Percentiles rank a stretch among this genome's conserved stretches.
These are phyloP conservation scores for Syngnathus floridae DNA, from an alignment of 2,113 vertebrate genomes.

Conservation along the genomic window DNA sequence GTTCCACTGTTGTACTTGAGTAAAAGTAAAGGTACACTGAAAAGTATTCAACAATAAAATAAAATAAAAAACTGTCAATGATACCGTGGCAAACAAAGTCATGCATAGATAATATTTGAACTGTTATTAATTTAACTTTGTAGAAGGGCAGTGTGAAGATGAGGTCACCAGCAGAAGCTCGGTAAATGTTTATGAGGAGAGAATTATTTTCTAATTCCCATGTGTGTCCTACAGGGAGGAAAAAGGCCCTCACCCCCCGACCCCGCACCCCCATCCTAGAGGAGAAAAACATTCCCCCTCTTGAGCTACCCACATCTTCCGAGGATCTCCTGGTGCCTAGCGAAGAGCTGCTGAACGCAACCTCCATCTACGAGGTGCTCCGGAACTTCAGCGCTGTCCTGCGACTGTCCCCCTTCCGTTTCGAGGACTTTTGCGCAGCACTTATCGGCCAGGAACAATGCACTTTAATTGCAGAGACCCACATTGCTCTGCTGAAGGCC, in stretches of 20 bases:
- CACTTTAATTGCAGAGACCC: slow-evolving; percentile 93
- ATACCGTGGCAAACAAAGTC: not conserved
- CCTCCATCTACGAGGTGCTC: slow-evolving; percentile 92
- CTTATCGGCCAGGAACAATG: slow-evolving; percentile 94
- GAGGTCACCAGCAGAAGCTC: no score
- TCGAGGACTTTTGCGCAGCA: slow-evolving; percentile 96
- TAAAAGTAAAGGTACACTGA: not conserved
- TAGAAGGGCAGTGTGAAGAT: no score
- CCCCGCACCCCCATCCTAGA: slow-evolving; percentile 89
- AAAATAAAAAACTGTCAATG: no score
- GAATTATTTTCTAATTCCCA: not conserved
- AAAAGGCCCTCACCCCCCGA: slow-evolving; percentile 78
- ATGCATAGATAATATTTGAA: not conserved
- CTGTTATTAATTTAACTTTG: not conserved
- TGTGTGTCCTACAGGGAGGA: slow-evolving; percentile 69
- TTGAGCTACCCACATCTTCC: slow-evolving; percentile 87
- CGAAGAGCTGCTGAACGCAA: slow-evolving; percentile 87
- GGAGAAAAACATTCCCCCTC: slow-evolving; percentile 87
- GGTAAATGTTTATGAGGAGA: not conserved
- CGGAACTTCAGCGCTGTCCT: slow-evolving; percentile 94
- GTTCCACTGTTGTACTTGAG: not conserved
- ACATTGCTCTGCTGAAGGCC: slow-evolving; percentile 88
- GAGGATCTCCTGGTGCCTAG: slow-evolving; percentile 92
- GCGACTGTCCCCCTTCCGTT: slow-evolving; percentile 93
- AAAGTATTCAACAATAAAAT: not conserved